These are phyloP conservation scores for Triops cancriformis DNA, from an alignment of 1,140 invertebrate genomes.

Conservation along the genomic window DNA sequence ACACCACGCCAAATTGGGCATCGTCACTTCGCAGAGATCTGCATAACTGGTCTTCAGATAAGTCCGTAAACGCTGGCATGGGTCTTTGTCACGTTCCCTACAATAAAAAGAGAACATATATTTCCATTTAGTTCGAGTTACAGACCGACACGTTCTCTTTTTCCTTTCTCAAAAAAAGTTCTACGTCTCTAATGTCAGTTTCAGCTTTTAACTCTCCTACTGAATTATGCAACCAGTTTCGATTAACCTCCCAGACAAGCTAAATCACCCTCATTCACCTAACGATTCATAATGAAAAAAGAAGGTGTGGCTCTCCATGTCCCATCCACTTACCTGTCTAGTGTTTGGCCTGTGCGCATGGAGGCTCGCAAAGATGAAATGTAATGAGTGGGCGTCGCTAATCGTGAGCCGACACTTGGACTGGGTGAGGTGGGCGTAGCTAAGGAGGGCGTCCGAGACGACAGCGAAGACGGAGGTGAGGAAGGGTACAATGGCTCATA, in stretches of 20 bases:
- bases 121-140: background rate
- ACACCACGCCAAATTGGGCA: slow-evolving; percentile 22
- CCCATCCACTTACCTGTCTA: background rate
- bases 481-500: slow-evolving; percentile 9
- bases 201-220: background rate
- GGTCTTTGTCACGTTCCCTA: background rate
- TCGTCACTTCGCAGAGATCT: background rate
- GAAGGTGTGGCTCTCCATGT: background rate
- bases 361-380: slow-evolving; percentile 5
- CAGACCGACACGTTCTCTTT: background rate
- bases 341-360: background rate
- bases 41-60: slow-evolving; percentile 8
- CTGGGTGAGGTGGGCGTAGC: background rate
- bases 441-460: background rate
- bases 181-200: background rate
- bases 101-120: background rate
- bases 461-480: background rate
- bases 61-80: background rate
- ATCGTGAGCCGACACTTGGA: background rate
- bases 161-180: background rate
- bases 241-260: background rate
- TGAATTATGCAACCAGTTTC: background rate
- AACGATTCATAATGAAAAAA: background rate
- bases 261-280: background rate
- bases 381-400: background rate